Base-by-base conservation (phyloP, 2,888 invertebrate genomes). In the Pandemis cinnamomeana region DNA sequence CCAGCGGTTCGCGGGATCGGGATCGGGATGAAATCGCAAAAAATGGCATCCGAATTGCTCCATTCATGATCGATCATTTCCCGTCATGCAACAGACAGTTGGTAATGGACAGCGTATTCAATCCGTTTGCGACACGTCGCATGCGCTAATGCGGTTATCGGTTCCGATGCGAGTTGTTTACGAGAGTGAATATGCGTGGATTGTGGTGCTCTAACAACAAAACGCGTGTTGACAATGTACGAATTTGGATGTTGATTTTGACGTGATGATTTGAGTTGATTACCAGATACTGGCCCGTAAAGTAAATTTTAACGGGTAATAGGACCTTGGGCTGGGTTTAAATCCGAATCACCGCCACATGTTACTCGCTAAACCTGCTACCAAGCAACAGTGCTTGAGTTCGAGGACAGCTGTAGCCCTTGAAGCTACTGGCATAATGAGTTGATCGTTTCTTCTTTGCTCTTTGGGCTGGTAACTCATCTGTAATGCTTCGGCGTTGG, bases 141-240 rank as follows among this genome's bases (percentile, higher is more conserved):
- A 75, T 77, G 78, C 77, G 78, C 76, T 87, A 85, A 87, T 83
- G 84, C 78, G 83, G 84, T 87, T 84, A 84, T 85, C 82, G 81
- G 81, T 80, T 81, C 76, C 75, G 78, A 80, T 81, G 80, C 78
- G 75, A 82, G 81, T 83, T 83, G 85, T 83, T 85, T 81, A 77
- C 78, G 75, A 63, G 75, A 63, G 67, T 76, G 74, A 76, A 75
- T 68, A 66, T 53, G 60, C 64, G 71, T 61, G 55, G 71, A 77
- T 77, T 78, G 69, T 67, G 67, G 71, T 74, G 67, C 76, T 72
- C 7, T 58, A 60, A 36, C 73, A 46, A 61, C 62, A 67, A 70
- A 66, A 62, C 51, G 64, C 53, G 46, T 46, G 66, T 70, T 69
- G 27, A 46, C 68, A 8, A 27, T 15, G 41, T 44, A 44, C 42